Conservation (phyloP, 2,797 vertebrate genomes). For the Sebastes variabilis region DNA sequence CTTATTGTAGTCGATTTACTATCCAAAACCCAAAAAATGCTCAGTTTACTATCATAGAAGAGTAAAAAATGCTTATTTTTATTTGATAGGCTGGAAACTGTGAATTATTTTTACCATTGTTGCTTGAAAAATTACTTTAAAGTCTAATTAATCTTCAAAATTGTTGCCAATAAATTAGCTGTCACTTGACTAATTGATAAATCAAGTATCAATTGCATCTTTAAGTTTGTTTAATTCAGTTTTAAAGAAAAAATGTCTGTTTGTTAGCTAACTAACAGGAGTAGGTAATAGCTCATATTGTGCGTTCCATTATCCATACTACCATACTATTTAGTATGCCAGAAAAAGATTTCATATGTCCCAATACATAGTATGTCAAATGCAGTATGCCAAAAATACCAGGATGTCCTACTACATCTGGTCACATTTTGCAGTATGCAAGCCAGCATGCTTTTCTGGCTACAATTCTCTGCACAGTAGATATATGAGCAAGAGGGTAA, state of each 20-base stretch:
- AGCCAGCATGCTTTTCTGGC: too few relatives aligned
- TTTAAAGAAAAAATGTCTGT: not conserved
- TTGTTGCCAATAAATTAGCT: not conserved
- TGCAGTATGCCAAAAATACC: too few relatives aligned
- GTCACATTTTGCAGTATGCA: too few relatives aligned
- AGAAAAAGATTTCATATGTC: too few relatives aligned
- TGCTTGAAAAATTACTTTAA: not conserved
- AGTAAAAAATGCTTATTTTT: accelerated
- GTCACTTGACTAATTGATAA: not conserved
- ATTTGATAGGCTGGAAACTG: not conserved
- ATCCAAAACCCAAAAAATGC: too few relatives aligned
- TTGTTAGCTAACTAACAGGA: not conserved
- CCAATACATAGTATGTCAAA: too few relatives aligned
- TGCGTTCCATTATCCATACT: too few relatives aligned
- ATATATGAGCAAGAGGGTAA: too few relatives aligned
- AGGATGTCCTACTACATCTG: too few relatives aligned
- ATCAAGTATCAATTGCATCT: not conserved
- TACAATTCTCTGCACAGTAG: too few relatives aligned
- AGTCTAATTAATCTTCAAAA: not conserved
- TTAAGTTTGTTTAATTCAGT: not conserved
- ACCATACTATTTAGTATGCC: too few relatives aligned
- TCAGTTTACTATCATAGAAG: not conserved
- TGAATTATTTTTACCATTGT: not conserved
- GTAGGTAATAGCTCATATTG: not conserved
- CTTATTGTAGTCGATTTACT: not conserved